A percentile compares a stretch with the other conserved stretches of the same genome.
Evolutionary conservation across 2,888 invertebrate genomes (phyloP).

Genomic region (Acleris literana): DNA sequence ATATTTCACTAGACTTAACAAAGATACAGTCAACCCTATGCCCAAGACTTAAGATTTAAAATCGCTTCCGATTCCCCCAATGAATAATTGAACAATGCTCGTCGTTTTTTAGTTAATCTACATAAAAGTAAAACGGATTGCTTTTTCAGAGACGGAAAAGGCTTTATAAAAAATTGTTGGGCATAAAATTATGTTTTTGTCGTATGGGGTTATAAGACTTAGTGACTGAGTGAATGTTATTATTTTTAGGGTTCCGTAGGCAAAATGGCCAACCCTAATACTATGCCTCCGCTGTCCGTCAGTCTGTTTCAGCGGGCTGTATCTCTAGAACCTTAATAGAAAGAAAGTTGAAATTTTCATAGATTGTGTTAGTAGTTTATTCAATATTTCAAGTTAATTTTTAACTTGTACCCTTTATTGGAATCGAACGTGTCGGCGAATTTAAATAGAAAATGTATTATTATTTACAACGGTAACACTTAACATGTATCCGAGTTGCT

Average conservation of each 20-base stretch:
- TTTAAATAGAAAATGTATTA: too few relatives aligned
- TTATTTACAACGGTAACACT: too few relatives aligned
- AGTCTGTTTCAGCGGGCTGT: not conserved
- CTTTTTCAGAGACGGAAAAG: conserved; percentile 12
- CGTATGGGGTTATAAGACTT: not conserved
- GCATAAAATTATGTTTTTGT: too few relatives aligned
- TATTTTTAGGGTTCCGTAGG: not conserved
- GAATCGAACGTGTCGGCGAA: too few relatives aligned
- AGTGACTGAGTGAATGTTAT: not conserved
- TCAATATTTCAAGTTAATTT: too few relatives aligned
- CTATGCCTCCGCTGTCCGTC: not conserved
- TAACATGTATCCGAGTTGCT: too few relatives aligned
- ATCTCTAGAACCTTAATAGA: too few relatives aligned
- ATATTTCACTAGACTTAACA: conserved; percentile 1
- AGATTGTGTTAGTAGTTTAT: too few relatives aligned
- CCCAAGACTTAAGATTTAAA: not conserved
- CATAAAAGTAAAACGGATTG: conserved; percentile 32
- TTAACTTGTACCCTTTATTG: too few relatives aligned
- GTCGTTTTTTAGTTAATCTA: conserved; percentile 25
- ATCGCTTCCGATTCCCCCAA: not conserved
- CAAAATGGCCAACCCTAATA: not conserved
- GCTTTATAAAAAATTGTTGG: too few relatives aligned
- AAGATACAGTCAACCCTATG: conserved; percentile 2
- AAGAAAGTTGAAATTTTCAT: too few relatives aligned
- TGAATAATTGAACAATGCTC: conserved; percentile 25